A percentile compares a stretch with the other conserved stretches of the same genome.
phyloP scores from a whole-genome alignment of 2,797 vertebrate species.

The Pseudotriccus pelzelni region DNA sequence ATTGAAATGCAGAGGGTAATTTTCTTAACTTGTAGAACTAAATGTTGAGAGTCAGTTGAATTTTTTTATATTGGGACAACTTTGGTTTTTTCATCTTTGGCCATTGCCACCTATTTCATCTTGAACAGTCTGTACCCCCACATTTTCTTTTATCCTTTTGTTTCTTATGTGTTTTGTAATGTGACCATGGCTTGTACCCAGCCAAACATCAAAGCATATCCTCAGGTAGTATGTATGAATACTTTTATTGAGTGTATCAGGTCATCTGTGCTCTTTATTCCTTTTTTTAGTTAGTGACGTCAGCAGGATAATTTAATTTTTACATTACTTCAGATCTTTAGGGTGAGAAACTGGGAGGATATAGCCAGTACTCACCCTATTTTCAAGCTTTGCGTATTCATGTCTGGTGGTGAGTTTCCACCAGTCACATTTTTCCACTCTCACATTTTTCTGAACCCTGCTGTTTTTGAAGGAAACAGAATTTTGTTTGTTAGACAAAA shows the following conservation, averaged over 20 bases:
- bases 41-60: background rate
- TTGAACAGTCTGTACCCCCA: background rate
- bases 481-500: background rate
- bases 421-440: no score
- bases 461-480: background rate
- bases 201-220: background rate
- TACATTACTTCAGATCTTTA: background rate
- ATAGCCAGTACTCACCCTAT: background rate
- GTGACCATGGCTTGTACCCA: background rate
- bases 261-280: background rate
- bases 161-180: background rate
- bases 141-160: background rate
- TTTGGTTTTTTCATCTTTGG: background rate
- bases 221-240: background rate
- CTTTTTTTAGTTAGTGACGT: background rate
- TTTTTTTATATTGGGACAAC: background rate
- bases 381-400: background rate
- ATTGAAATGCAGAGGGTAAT: background rate
- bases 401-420: background rate
- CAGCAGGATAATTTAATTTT: background rate
- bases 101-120: background rate
- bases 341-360: background rate
- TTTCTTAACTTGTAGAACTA: background rate
- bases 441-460: background rate
- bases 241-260: background rate